A percentile compares a stretch with the other conserved stretches of the same genome.
Evolutionary conservation across 2,113 vertebrate genomes (phyloP).

Genomic region (Aythya baeri): DNA sequence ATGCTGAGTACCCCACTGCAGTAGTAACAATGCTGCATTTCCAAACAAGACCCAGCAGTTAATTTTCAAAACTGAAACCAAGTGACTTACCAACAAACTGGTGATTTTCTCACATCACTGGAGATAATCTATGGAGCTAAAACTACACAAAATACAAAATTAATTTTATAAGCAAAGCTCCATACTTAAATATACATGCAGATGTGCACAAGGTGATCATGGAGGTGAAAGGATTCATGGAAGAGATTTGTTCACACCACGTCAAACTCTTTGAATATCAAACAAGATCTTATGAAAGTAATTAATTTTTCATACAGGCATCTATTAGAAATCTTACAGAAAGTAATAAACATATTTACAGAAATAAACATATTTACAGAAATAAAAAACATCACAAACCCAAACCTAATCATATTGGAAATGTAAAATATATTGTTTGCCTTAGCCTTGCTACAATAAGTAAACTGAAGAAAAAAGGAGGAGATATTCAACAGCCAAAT

Average conservation of each 20-base stretch:
- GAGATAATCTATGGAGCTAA: neutral
- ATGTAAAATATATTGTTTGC: neutral
- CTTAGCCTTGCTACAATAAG: neutral
- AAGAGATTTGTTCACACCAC: neutral
- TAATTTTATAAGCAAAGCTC: neutral
- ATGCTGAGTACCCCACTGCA: accelerated
- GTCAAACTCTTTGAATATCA: neutral
- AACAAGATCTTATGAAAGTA: neutral
- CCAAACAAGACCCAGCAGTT: neutral
- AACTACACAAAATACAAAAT: neutral
- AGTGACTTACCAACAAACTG: neutral
- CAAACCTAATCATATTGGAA: neutral
- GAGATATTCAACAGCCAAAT: neutral
- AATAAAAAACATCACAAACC: neutral
- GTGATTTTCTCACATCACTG: neutral
- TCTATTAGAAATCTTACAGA: neutral
- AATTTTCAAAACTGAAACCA: neutral
- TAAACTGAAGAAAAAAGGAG: neutral
- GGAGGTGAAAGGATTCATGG: neutral
- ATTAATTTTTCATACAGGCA: neutral
- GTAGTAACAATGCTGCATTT: neutral
- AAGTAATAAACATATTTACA: neutral
- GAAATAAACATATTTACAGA: neutral
- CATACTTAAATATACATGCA: accelerated
- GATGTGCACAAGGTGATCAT: accelerated